Percentiles rank a stretch among this genome's conserved stretches.
Conservation (phyloP, 2,888 invertebrate genomes). For the Melanotus villosus region DNA sequence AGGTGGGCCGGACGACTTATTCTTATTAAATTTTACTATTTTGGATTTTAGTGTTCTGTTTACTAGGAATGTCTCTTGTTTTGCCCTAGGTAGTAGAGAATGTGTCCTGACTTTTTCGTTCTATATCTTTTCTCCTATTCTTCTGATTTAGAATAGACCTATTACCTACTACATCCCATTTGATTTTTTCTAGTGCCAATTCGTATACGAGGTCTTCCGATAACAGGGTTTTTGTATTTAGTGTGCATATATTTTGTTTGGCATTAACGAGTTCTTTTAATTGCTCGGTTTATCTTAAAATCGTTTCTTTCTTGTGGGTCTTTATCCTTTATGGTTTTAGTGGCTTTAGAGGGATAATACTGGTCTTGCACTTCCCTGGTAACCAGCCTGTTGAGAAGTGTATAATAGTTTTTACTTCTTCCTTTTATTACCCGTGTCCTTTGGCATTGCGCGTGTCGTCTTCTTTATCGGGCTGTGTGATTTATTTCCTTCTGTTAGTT, state of each 20-base stretch:
- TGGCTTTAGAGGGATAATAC: neutral
- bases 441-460: neutral
- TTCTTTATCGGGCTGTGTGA: neutral
- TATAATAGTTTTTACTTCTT: neutral
- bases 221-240: too few relatives aligned
- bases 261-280: too few relatives aligned
- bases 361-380: neutral
- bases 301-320: too few relatives aligned
- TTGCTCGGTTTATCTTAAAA: neutral
- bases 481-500: neutral
- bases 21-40: neutral
- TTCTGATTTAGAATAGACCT: neutral
- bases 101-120: constrained; percentile 1
- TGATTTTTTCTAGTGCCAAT: constrained; percentile 2
- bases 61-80: neutral
- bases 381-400: neutral
- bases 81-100: neutral
- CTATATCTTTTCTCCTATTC: neutral
- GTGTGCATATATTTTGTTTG: too few relatives aligned
- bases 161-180: constrained; percentile 2
- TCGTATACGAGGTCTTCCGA: neutral
- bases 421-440: neutral
- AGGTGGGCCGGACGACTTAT: too few relatives aligned
- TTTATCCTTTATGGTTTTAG: too few relatives aligned
- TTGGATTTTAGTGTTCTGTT: neutral